Evolutionary conservation across 2,888 invertebrate species (phyloP), one percentile per base, ranked within the genome.

Genomic region (Heliconius aoede): DNA sequence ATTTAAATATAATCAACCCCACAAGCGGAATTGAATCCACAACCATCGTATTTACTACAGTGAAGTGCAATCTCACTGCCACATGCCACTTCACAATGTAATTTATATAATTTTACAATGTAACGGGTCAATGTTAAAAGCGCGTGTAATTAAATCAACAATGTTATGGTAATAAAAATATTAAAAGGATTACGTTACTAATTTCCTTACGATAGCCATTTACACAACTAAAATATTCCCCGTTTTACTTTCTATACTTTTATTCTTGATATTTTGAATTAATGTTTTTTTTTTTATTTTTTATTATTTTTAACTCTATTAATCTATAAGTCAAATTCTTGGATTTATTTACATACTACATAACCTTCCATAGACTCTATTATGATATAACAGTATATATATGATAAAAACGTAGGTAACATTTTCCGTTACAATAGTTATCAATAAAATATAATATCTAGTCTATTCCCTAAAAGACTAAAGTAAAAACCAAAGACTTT

Each of bases 81-180:
- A 46, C 46, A 46, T 46, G 11, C 11, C 46, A 55, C 1, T 5
- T 8, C 7, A 87, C 89, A 90, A 91, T 90, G 90, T 86, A 86
- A 91, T 90, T 91, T 90, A 86, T 90, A 91, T 91, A 89, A 80
- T 30, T 87, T 88, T 87, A 87, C 79, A 80, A 81, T 76, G 75
- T 78, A 26, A 68, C 64, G 26, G 51, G 60, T 46, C 75, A 79
- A 81, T 85, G 86, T 85, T 85, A 84, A 85, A 87, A 83, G 73
- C 79, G 71, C 81, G 81, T 77, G 75, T 80, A 81, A 82, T 83
- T 80, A 81, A 77, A 5, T 58, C 76, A 76, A 80, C 81, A 65
- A 79, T 78, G 78, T 78, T 65, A 46, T 15, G 15, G 24, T 24
- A 55, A 40, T 51, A 51, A 55, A 69, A 32, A 30, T 24, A 65